Percentiles rank a stretch among this genome's conserved stretches.
Conservation (phyloP, 2,888 invertebrate genomes). For the Microctonus aethiopoides region DNA sequence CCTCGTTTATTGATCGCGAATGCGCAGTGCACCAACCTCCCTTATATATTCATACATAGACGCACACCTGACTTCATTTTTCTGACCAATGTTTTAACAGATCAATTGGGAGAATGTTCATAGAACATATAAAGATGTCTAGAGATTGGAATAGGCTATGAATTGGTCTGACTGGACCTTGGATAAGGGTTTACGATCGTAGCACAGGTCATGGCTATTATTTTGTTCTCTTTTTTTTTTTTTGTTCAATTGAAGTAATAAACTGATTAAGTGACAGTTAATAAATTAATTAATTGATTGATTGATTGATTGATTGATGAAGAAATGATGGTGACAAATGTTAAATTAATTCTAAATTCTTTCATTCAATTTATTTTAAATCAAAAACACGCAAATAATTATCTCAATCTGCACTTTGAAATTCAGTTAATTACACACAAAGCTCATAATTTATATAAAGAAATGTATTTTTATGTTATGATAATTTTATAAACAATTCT, state of each 20-base stretch:
- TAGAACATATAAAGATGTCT: background rate
- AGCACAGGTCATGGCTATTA: background rate
- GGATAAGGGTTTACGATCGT: background rate
- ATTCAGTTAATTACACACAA: no score
- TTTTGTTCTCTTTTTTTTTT: background rate
- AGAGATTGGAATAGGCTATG: background rate
- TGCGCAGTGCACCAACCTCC: conserved; percentile 34
- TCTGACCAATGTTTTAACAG: conserved; percentile 1
- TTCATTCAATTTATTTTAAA: no score
- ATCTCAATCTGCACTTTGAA: no score
- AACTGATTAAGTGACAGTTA: no score
- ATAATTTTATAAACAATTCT: background rate
- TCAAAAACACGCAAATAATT: no score
- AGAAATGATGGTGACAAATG: no score
- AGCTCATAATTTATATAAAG: no score
- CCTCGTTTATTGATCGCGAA: conserved; percentile 32
- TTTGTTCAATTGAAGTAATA: no score
- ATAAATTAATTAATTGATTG: no score
- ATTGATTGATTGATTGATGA: no score
- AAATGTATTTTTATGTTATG: background rate
- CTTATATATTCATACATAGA: background rate
- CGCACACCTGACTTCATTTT: conserved; percentile 9
- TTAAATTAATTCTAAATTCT: no score
- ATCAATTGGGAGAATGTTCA: background rate
- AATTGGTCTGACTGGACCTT: background rate